Percentiles rank a stretch among this genome's conserved stretches.
Evolutionary conservation across 2,113 vertebrate species (phyloP).

Genomic region (Poicephalus meyeri): DNA sequence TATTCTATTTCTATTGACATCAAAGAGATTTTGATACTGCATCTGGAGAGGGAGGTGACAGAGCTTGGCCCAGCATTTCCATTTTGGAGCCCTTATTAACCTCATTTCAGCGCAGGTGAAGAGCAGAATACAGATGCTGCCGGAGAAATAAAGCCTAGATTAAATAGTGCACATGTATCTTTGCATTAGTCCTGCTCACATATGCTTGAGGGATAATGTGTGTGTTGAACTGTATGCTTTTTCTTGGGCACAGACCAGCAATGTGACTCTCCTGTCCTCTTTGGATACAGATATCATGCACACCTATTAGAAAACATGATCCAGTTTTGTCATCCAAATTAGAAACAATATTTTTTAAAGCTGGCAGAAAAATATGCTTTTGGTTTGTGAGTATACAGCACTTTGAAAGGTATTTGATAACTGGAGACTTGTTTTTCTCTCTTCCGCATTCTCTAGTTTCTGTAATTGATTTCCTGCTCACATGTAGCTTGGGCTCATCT

Average conservation of each 20-base stretch:
- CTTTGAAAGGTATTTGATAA: background rate
- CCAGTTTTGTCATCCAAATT: background rate
- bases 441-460: background rate
- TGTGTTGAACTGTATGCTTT: background rate
- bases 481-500: conserved; percentile 12
- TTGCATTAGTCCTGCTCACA: background rate
- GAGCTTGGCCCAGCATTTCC: background rate
- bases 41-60: background rate
- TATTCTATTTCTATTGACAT: background rate
- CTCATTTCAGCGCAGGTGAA: background rate
- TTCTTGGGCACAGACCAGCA: background rate
- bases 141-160: background rate
- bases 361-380: background rate
- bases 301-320: background rate
- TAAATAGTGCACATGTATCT: background rate
- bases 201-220: background rate
- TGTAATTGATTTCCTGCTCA: conserved; percentile 44
- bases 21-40: background rate
- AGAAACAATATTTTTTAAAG: background rate
- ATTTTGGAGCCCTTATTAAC: conserved; percentile 9
- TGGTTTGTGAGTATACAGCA: background rate
- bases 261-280: background rate
- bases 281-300: background rate
- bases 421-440: conserved; percentile 18
- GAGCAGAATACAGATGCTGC: background rate